phyloP scores from a whole-genome alignment of 2,797 vertebrate species.

The Chelmon rostratus region DNA sequence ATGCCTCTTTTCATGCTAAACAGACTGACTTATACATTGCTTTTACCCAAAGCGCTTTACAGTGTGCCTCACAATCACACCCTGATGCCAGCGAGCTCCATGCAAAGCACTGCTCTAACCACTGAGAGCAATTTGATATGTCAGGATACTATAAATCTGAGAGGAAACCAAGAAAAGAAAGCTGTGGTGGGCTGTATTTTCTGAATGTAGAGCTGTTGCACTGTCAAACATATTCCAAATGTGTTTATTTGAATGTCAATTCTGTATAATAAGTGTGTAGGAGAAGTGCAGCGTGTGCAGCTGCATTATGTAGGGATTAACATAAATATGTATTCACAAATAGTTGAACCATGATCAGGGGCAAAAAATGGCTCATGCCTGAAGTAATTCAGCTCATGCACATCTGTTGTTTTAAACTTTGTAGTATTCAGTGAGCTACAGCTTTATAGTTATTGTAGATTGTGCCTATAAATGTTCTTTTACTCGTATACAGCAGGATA shows the following conservation, averaged over 20 bases:
- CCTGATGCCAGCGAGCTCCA: not conserved
- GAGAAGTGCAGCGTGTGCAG: not conserved
- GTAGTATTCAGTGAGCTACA: too few species aligned
- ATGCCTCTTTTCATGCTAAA: constrained; percentile 3
- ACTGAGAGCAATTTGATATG: not conserved
- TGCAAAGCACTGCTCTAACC: not conserved
- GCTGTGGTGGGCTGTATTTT: not conserved
- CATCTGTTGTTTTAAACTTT: not conserved
- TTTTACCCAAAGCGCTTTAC: not conserved
- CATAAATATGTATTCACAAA: not conserved
- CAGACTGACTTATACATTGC: not conserved
- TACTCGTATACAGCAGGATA: not conserved
- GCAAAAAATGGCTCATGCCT: not conserved
- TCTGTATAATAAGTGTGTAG: too few species aligned
- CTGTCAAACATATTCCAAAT: not conserved
- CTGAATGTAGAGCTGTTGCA: not conserved
- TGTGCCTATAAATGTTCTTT: not conserved
- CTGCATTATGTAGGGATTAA: not conserved
- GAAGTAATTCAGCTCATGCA: too few species aligned
- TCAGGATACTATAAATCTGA: not conserved
- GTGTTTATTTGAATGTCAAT: not conserved
- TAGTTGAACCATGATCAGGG: not conserved
- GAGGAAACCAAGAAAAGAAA: not conserved
- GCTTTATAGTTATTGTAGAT: too few species aligned
- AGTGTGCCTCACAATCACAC: constrained; percentile 2